Evolutionary conservation across 2,113 vertebrate species (phyloP).

Genomic region (Gopherus flavomarginatus): DNA sequence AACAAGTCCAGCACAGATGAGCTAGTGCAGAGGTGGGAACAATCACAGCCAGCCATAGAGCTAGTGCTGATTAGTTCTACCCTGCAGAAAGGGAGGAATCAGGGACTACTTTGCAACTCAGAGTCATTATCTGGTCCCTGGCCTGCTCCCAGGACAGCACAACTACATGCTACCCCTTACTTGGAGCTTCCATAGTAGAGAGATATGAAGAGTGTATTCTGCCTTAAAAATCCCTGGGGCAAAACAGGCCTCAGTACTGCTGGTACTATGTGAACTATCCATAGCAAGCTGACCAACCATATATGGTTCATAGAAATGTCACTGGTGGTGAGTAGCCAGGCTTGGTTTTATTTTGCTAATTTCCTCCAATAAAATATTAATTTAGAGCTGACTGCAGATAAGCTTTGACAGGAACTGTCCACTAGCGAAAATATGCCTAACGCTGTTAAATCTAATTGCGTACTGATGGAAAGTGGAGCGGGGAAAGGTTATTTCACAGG

Average conservation of each 20-base stretch:
- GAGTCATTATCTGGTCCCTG: neutral
- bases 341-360: neutral
- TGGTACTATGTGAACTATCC: neutral
- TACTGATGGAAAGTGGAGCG: neutral
- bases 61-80: neutral
- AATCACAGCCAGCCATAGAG: rapidly evolving
- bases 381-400: neutral
- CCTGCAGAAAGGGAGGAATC: neutral
- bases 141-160: neutral
- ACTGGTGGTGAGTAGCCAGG: neutral
- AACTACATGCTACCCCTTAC: neutral
- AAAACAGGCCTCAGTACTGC: neutral
- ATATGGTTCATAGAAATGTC: neutral
- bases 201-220: neutral
- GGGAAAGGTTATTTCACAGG: neutral
- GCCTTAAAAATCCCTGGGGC: neutral
- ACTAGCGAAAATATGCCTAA: neutral
- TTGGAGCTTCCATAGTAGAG: neutral
- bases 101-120: neutral
- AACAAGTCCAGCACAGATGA: neutral
- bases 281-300: neutral
- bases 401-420: neutral
- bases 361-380: neutral
- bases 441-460: constrained; percentile 3
- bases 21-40: neutral